Evolutionary conservation across 2,888 invertebrate species (phyloP).

Genomic region (Hypolimnas misippus): DNA sequence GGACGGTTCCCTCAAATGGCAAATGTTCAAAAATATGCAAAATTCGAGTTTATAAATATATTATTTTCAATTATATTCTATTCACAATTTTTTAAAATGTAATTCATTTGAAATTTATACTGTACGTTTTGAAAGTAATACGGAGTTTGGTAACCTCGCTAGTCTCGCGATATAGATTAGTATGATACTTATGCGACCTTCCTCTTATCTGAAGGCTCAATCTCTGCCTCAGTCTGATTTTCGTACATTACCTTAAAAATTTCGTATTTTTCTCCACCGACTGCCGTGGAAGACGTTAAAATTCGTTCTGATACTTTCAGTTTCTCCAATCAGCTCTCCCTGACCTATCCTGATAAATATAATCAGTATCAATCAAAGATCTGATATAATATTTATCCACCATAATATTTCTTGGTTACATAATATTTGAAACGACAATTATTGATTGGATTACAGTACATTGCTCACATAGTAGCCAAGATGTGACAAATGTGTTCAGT

Average conservation of each 20-base stretch:
- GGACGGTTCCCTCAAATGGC: too few relatives aligned
- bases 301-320: conserved; percentile 28
- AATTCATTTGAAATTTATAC: too few relatives aligned
- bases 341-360: conserved; percentile 48
- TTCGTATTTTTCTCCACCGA: background rate
- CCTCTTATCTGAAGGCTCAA: background rate
- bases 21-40: too few relatives aligned
- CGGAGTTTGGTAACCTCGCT: too few relatives aligned
- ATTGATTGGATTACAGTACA: conserved; percentile 9
- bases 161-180: background rate
- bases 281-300: background rate
- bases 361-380: conserved; percentile 52
- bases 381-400: conserved; percentile 46
- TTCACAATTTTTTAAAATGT: too few relatives aligned
- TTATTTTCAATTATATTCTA: too few relatives aligned
- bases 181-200: background rate
- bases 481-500: background rate
- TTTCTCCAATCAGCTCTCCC: conserved; percentile 43
- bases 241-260: background rate
- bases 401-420: conserved; percentile 1
- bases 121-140: too few relatives aligned
- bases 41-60: too few relatives aligned
- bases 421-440: conserved; percentile 1
- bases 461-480: background rate
- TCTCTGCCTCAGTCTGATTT: background rate